These are phyloP conservation scores for Schizopygopsis malacanthus DNA, from an alignment of 2,797 vertebrate genomes.

Conservation along the genomic window DNA sequence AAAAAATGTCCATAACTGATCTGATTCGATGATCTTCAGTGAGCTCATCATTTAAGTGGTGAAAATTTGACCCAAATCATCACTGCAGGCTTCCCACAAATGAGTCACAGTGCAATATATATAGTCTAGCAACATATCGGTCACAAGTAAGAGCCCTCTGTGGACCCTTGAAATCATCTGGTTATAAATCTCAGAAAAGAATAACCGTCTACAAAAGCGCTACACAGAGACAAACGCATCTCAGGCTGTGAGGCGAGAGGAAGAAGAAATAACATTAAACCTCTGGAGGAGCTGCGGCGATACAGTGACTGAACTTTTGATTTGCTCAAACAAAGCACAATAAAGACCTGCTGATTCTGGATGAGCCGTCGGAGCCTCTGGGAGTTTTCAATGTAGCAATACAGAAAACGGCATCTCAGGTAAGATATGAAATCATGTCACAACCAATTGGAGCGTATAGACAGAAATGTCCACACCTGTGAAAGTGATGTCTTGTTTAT, in stretches of 20 bases:
- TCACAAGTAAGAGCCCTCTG: not conserved
- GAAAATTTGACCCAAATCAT: not conserved
- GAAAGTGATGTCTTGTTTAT: slow-evolving; percentile 24
- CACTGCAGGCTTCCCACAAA: not conserved
- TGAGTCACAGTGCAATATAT: slow-evolving; percentile 7
- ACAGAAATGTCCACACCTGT: not conserved
- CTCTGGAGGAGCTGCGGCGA: slow-evolving; percentile 28
- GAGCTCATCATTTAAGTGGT: not conserved
- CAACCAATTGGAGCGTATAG: not conserved
- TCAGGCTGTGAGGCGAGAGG: not conserved
- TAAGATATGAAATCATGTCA: not conserved
- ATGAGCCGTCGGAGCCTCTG: slow-evolving; percentile 30
- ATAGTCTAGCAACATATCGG: not conserved
- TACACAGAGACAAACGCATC: not conserved
- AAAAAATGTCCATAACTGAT: not conserved
- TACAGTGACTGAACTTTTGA: slow-evolving; percentile 45
- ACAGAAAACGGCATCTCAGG: not conserved
- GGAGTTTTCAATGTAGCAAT: slow-evolving; percentile 23
- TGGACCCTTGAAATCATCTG: not conserved
- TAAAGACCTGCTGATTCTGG: slow-evolving; percentile 44
- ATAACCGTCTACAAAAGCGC: not conserved
- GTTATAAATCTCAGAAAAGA: slow-evolving; percentile 9
- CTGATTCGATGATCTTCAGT: not conserved
- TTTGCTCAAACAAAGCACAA: slow-evolving; percentile 48
- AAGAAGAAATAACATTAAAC: slow-evolving; percentile 37